Evolutionary conservation across 2,113 vertebrate species (phyloP).

Genomic region (Oreocharis arfaki): DNA sequence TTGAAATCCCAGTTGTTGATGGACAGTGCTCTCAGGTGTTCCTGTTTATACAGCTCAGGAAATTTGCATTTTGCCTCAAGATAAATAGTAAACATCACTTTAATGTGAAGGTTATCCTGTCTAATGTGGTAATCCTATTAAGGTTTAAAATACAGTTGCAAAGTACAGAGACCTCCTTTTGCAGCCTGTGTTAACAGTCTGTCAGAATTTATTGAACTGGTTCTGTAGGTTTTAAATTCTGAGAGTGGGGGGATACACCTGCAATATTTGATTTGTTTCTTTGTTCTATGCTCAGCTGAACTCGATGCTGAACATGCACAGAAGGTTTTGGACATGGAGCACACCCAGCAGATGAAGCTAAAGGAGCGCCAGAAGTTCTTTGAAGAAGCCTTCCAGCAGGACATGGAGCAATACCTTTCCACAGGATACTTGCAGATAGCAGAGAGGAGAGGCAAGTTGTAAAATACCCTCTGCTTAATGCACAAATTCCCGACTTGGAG

Average conservation of each 20-base stretch:
- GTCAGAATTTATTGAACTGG: background rate
- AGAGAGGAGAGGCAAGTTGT: constrained; percentile 87
- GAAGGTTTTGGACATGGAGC: constrained; percentile 85
- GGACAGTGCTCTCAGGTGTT: background rate
- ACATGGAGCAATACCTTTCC: constrained; percentile 97
- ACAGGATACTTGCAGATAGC: constrained; percentile 93
- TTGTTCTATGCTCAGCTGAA: constrained; percentile 77
- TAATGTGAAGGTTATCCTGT: background rate
- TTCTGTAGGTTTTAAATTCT: background rate
- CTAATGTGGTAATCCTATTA: background rate
- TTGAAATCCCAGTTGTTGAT: background rate
- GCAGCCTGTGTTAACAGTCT: background rate
- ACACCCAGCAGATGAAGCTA: constrained; percentile 85
- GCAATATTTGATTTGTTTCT: background rate
- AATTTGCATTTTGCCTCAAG: background rate
- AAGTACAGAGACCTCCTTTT: background rate
- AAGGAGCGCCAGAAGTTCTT: constrained; percentile 97
- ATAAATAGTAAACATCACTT: background rate
- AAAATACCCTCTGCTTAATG: background rate
- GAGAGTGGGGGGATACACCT: background rate
- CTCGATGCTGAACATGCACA: constrained; percentile 85
- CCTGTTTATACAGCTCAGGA: background rate
- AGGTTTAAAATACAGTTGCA: background rate
- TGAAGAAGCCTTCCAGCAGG: constrained; percentile 97
- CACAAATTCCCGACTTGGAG: background rate